phyloP scores from a whole-genome alignment of 2,888 invertebrate species.

The Tipula confusa region DNA sequence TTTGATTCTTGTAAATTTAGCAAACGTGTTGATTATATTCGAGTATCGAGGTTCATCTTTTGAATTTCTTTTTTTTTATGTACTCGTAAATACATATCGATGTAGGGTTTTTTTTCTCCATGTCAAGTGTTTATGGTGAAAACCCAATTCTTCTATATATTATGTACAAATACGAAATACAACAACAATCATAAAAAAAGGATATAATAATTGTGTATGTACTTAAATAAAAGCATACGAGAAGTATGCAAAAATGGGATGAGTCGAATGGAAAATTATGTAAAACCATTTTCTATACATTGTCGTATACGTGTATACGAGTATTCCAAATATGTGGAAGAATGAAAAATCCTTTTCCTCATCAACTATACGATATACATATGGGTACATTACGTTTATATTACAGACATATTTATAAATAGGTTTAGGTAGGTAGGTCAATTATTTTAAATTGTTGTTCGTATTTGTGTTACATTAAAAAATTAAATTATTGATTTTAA shows the following conservation, averaged over 20 bases:
- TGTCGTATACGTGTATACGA: background rate
- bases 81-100: background rate
- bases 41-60: background rate
- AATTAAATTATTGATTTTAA: background rate
- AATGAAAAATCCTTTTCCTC: background rate
- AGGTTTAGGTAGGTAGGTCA: background rate
- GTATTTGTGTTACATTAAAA: background rate
- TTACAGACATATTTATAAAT: too few relatives aligned
- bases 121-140: background rate
- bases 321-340: background rate
- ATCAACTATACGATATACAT: too few relatives aligned
- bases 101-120: background rate
- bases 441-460: background rate
- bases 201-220: background rate
- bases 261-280: background rate
- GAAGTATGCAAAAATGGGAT: too few relatives aligned
- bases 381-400: too few relatives aligned
- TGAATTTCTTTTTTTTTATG: too few relatives aligned
- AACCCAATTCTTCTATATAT: background rate
- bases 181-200: background rate
- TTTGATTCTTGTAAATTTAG: conserved; percentile 3
- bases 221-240: background rate
- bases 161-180: background rate
- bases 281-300: background rate
- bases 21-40: conserved; percentile 3